Evolutionary conservation across 2,888 invertebrate species (phyloP), one percentile per base, ranked within the genome.

Genomic region (Drosophila imparisetae): DNA sequence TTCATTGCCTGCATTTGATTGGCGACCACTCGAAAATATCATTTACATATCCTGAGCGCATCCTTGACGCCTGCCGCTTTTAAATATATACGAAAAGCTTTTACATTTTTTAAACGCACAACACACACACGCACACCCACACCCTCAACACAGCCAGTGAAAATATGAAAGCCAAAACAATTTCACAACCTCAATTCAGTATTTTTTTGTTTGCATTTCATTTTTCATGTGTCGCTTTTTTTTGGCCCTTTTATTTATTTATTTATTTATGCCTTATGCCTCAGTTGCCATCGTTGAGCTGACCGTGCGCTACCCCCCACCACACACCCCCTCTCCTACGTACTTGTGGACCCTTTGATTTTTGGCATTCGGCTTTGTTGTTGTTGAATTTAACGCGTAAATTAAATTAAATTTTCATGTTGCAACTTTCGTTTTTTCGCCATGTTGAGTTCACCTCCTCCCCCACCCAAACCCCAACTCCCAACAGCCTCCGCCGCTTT

Each of bases 1-100:
- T 78, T 75, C 64, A 79, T 69, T 61, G 79, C 67, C 84, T 85
- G 85, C 90, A 68, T 86, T 90, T 88, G 85, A 88, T 89, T 75
- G 72, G 76, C 71, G 66, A 59, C 64, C 86, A 86, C 90, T 89
- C 81, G 81, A 86, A 85, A 89, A 89, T 88, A 89, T 89, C 88
- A 86, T 86, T 86, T 86, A 86, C 90, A 86, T 86, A 83, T 88
- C 75, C 81, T 68, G 66, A 66, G 52, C 83, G 81, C 70, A 77
- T 74, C 70, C 81, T 79, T 79, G 73, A 54, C 58, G 48, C 50
- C 53, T 61, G 65, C 67, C 60, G 72, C 59, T 63, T 74, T 72
- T 59, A 78, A 75, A 81, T 61, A 72, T 77, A 71, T 62, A 82
- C 57, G 65, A 85, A 60, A 77, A 72, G 76, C 76, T 79, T 86